A percentile compares a stretch with the other conserved stretches of the same genome.
phyloP scores from a whole-genome alignment of 2,113 vertebrate genomes.

The Chloroceryle aenea region DNA sequence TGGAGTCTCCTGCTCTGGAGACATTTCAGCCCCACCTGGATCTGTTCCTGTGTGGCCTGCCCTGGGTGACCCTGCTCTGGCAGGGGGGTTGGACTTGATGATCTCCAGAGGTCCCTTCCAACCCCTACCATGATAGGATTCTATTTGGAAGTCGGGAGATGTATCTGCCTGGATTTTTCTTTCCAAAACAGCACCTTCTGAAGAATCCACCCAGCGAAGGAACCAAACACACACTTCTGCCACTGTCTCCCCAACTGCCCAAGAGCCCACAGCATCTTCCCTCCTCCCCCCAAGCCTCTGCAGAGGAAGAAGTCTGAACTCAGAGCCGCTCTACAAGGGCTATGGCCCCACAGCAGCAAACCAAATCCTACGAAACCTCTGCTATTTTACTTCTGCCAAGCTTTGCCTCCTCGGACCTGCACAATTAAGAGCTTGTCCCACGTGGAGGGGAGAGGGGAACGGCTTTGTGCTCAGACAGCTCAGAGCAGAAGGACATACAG shows the following conservation, averaged over 20 bases:
- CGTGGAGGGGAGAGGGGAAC: not conserved
- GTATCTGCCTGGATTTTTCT: not conserved
- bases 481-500: not conserved
- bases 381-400: not conserved
- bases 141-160: not conserved
- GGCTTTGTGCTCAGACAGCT: not conserved
- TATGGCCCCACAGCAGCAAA: not conserved
- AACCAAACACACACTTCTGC: not conserved
- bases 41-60: too few relatives aligned
- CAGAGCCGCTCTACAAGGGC: fast-evolving
- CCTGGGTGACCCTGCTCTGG: too few relatives aligned
- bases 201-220: not conserved
- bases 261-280: fast-evolving
- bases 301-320: not conserved
- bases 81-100: too few relatives aligned
- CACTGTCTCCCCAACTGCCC: fast-evolving
- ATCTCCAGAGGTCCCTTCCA: too few relatives aligned
- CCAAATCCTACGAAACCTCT: not conserved
- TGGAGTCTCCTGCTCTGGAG: too few relatives aligned
- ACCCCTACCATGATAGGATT: too few relatives aligned
- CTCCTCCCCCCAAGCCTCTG: not conserved
- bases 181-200: not conserved
- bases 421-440: not conserved
- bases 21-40: too few relatives aligned
- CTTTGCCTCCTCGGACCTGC: not conserved